Conservation (phyloP, 2,888 invertebrate genomes). For the Nycteola revayana region DNA sequence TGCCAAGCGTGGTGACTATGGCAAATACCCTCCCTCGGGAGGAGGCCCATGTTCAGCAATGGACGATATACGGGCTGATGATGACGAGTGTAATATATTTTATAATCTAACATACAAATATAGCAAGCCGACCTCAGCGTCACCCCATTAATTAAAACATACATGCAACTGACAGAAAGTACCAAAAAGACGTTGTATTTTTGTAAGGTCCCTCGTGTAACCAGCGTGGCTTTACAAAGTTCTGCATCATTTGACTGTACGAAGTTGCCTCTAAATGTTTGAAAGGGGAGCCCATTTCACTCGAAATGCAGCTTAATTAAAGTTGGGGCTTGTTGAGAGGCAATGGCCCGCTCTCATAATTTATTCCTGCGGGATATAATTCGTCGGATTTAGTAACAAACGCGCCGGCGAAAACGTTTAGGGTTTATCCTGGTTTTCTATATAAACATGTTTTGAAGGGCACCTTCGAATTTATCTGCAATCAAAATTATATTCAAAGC, state of each 20-base stretch:
- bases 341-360: conserved; percentile 69
- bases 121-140: too few relatives aligned
- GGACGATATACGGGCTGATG: too few relatives aligned
- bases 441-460: conserved; percentile 29
- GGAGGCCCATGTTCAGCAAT: too few relatives aligned
- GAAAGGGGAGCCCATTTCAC: conserved; percentile 65
- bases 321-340: conserved; percentile 68
- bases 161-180: too few relatives aligned
- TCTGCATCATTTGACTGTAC: conserved; percentile 47
- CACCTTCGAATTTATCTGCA: conserved; percentile 1
- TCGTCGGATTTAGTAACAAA: conserved; percentile 68
- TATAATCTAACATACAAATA: too few relatives aligned
- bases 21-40: too few relatives aligned
- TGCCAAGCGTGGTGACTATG: too few relatives aligned
- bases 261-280: conserved; percentile 59
- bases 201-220: too few relatives aligned
- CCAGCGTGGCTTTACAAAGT: conserved; percentile 25
- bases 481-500: conserved; percentile 28
- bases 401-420: conserved; percentile 54
- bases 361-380: conserved; percentile 72
- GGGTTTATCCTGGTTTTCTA: conserved; percentile 47
- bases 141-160: too few relatives aligned
- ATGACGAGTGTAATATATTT: too few relatives aligned
- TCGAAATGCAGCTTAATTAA: conserved; percentile 75
- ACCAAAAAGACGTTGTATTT: too few relatives aligned